Evolutionary conservation across 2,113 vertebrate genomes (phyloP).

Genomic region (Microcebus ravelobensis): DNA sequence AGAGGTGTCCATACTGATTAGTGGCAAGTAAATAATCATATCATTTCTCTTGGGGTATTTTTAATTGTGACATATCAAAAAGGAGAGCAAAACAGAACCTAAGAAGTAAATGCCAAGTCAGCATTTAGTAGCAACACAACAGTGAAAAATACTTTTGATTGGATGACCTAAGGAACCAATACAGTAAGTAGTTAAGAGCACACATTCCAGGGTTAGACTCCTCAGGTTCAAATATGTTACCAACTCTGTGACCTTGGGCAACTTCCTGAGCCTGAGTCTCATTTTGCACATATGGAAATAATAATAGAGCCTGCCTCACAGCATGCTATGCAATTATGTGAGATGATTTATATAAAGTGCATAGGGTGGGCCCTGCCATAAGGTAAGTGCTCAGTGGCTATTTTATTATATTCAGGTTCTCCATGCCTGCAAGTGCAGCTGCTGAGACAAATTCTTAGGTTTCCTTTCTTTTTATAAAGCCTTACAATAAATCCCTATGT

Average conservation of each 20-base stretch:
- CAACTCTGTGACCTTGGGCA: background rate
- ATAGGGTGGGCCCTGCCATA: background rate
- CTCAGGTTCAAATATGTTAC: background rate
- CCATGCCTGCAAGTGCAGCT: background rate
- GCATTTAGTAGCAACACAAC: background rate
- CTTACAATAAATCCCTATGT: background rate
- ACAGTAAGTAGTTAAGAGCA: background rate
- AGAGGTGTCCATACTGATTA: background rate
- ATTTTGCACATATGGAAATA: background rate
- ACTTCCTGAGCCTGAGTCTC: background rate
- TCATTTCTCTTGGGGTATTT: background rate
- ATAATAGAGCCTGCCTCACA: background rate
- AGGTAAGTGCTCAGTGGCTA: background rate
- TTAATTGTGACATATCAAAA: background rate
- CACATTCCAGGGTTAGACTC: background rate
- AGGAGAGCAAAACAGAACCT: background rate
- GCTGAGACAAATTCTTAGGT: background rate
- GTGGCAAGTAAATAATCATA: background rate
- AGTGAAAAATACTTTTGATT: background rate
- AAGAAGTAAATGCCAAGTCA: background rate
- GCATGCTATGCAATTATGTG: background rate
- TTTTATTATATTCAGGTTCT: background rate
- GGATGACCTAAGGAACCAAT: background rate
- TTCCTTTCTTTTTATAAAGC: slow-evolving; percentile 3
- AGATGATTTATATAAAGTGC: background rate